Evolutionary conservation across 2,113 vertebrate genomes (phyloP), one percentile per base, ranked within the genome.

Genomic region (Semnornis frantzii): DNA sequence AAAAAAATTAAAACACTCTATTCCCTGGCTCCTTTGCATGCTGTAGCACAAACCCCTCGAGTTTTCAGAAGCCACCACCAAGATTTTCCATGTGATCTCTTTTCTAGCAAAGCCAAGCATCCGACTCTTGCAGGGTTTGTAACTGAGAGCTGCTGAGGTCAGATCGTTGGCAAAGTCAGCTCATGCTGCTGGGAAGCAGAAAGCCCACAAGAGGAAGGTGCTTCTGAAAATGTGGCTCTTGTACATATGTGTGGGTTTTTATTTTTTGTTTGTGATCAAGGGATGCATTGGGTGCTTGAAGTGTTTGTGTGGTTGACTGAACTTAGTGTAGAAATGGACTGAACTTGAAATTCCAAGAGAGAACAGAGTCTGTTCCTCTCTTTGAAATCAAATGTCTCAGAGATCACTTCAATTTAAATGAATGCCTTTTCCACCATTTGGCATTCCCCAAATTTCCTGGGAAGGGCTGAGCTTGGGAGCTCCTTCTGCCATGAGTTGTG

Each of bases 401-500:
- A 48, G 33, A 37, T 48, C 10, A 1, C 21, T 95, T 71, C 62
- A 33, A 10, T 52, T 86, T 54, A 62, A 77, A 66, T 15, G 8
- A 87, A 39, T 21, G 34, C 14, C n/a, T 71, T 69, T 76, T 37
- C 90, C 44, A 33, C 58, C 7, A 46, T 21, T 33, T 69, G 73
- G 42, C 30, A 18, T 58, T 27, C 25, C 69, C 18, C 30, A 30
- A 10, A 63, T 44, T 86, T 64, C 72, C 71, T 13, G 58, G 5
- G 8, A 63, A 60, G 65, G 58, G 54, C 52, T 75, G 55, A 65
- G 28, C 34, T 39, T 6, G 24, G 20, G 42, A 85, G 39, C 60
- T 74, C 37, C 24, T 59, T 28, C 27, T 52, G 87, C 11, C 3
- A 1, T 0, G 0, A 63, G 23, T 31, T 6, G 9, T 65, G 50